Evolutionary conservation across 2,888 invertebrate genomes (phyloP).

Genomic region (Nemurella pictetii): DNA sequence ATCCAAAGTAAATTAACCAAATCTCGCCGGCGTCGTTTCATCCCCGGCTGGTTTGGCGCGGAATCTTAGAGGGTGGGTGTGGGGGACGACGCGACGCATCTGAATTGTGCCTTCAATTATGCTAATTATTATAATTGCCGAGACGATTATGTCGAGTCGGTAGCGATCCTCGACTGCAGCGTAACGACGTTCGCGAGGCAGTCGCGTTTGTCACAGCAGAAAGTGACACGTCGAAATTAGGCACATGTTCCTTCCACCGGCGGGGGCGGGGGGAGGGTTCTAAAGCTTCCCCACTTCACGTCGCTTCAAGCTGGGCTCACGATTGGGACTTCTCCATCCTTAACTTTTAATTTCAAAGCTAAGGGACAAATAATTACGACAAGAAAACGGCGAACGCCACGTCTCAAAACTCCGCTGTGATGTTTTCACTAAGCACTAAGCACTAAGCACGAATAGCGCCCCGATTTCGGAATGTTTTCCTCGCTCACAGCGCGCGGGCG

Average conservation of each 20-base stretch:
- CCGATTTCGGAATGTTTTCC: too few species aligned
- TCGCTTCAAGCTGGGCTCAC: not conserved
- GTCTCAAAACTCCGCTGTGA: not conserved
- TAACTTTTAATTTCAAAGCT: not conserved
- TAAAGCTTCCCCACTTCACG: not conserved
- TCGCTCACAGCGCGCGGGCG: not conserved
- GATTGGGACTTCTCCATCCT: not conserved
- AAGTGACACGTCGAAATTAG: not conserved
- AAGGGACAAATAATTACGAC: not conserved
- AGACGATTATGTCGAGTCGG: not conserved
- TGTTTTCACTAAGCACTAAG: not conserved
- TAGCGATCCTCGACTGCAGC: not conserved
- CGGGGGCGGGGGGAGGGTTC: too few species aligned
- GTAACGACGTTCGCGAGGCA: not conserved
- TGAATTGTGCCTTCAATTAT: not conserved
- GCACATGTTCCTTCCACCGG: not conserved
- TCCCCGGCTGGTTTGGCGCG: not conserved
- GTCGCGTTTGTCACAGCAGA: not conserved
- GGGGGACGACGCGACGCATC: not conserved
- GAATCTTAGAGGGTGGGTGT: not conserved
- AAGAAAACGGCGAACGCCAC: not conserved
- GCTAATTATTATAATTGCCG: not conserved
- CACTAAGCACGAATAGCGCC: too few species aligned
- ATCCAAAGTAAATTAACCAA: not conserved
- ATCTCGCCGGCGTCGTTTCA: not conserved